A percentile compares a stretch with the other conserved stretches of the same genome.
Evolutionary conservation across 2,888 invertebrate genomes (phyloP).

Genomic region (Morpho deidamia): DNA sequence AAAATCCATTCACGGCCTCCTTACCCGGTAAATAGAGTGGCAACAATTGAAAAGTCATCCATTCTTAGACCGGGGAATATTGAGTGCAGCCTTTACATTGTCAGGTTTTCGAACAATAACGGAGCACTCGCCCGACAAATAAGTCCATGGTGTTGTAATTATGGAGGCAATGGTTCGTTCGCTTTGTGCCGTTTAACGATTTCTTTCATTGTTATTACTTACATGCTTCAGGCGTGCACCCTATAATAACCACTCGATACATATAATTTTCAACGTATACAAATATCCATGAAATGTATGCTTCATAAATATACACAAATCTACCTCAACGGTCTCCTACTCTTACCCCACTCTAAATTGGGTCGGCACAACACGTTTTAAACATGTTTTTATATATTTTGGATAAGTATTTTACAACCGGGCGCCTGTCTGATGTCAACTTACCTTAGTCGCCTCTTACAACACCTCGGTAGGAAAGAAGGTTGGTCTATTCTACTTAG

Average conservation of each 20-base stretch:
- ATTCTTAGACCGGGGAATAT: constrained; percentile 41
- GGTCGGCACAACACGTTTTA: no score
- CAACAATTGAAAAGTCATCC: constrained; percentile 73
- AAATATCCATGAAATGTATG: constrained; percentile 28
- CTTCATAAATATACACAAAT: no score
- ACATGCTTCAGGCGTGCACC: constrained; percentile 35
- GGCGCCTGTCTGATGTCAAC: no score
- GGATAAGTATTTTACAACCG: no score
- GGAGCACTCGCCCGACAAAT: constrained; percentile 44
- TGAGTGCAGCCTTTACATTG: constrained; percentile 44
- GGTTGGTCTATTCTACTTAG: no score
- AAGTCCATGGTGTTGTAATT: constrained; percentile 50
- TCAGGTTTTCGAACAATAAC: constrained; percentile 44
- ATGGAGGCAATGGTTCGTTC: constrained; percentile 35
- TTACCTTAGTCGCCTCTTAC: no score
- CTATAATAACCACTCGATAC: constrained; percentile 32
- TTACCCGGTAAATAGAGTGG: constrained; percentile 58
- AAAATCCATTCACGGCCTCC: constrained; percentile 55
- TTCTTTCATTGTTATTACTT: constrained; percentile 47
- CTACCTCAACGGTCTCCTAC: no score
- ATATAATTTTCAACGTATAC: constrained; percentile 12
- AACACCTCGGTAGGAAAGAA: no score
- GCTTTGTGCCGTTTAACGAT: constrained; percentile 39
- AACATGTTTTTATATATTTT: no score
- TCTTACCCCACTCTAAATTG: no score